These are phyloP conservation scores for Cataglyphis hispanica DNA, from an alignment of 1,140 invertebrate species.

Conservation along the genomic window DNA sequence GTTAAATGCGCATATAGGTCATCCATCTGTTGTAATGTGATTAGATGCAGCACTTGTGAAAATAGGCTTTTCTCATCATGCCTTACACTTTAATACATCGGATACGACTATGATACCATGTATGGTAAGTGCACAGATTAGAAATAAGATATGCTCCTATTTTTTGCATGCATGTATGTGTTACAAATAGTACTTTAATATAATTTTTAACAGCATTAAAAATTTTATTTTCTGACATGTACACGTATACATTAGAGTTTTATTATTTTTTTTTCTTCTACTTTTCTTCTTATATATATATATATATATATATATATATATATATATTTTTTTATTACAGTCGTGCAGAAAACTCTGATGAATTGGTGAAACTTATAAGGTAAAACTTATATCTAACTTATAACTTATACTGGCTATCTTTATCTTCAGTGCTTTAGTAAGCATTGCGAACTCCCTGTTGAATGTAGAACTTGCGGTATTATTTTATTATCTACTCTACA, in stretches of 20 bases:
- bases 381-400: too few relatives aligned
- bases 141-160: background rate
- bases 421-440: slow-evolving; percentile 99
- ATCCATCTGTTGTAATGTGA: slow-evolving; percentile 93
- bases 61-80: slow-evolving; percentile 96
- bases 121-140: slow-evolving; percentile 89
- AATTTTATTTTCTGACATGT: background rate
- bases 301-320: too few relatives aligned
- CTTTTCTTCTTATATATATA: background rate
- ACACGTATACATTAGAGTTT: too few relatives aligned
- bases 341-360: slow-evolving; percentile 92
- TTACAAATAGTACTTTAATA: background rate
- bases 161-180: too few relatives aligned
- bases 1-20: slow-evolving; percentile 92
- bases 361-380: slow-evolving; percentile 89
- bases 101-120: slow-evolving; percentile 92
- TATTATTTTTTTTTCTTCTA: slow-evolving; percentile 34
- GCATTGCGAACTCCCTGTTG: slow-evolving; percentile 98
- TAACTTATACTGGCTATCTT: slow-evolving; percentile 95
- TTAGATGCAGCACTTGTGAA: slow-evolving; percentile 95
- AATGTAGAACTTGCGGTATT: slow-evolving; percentile 97
- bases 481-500: slow-evolving; percentile 99
- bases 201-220: slow-evolving; percentile 1
- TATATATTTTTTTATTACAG: slow-evolving; percentile 85
- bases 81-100: slow-evolving; percentile 81